Evolutionary conservation across 2,113 vertebrate genomes (phyloP).

Genomic region (Arenaria interpres): DNA sequence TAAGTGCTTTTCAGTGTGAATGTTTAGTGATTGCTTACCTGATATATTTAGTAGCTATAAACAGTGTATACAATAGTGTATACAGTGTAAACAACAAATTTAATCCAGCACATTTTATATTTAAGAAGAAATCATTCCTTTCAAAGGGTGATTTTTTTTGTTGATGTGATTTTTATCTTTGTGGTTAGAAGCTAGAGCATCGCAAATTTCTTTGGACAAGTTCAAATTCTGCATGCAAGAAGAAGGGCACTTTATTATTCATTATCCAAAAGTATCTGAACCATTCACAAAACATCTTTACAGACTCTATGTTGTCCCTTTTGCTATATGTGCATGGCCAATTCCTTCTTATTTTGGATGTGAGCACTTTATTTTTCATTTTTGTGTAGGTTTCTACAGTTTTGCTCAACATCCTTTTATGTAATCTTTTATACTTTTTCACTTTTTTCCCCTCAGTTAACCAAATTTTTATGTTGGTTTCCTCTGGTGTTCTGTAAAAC

Average conservation of each 20-base stretch:
- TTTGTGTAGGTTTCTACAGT: background rate
- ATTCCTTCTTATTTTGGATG: background rate
- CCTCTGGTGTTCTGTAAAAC: background rate
- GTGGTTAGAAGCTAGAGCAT: background rate
- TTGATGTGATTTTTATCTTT: background rate
- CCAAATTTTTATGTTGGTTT: background rate
- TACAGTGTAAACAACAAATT: background rate
- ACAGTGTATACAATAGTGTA: background rate
- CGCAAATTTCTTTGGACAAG: background rate
- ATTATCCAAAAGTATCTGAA: background rate
- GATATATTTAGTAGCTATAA: background rate
- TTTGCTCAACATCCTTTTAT: background rate
- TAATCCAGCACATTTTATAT: background rate
- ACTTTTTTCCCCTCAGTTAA: background rate
- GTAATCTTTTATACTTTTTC: background rate
- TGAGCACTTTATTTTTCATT: background rate
- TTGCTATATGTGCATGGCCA: background rate
- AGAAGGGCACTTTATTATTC: background rate
- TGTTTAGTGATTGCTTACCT: background rate
- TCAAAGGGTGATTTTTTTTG: background rate
- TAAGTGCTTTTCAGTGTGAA: background rate
- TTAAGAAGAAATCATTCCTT: background rate
- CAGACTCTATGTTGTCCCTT: background rate
- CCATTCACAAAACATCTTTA: background rate
- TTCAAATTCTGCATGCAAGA: background rate